Evolutionary conservation across 1,140 invertebrate species (phyloP).

Genomic region (Aphaenogaster ashmeadi): DNA sequence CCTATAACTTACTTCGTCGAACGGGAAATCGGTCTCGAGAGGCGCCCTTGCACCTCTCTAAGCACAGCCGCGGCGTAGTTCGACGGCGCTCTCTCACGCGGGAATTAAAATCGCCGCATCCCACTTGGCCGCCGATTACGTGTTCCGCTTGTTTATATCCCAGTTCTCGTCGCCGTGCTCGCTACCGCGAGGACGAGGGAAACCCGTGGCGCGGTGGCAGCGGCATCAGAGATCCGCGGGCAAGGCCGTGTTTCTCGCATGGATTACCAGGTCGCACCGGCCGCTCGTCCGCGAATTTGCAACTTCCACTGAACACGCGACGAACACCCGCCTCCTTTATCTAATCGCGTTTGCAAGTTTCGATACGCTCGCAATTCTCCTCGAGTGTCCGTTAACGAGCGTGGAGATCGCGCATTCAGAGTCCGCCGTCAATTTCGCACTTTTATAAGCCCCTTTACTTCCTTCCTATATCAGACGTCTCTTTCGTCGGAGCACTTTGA

Average conservation of each 20-base stretch:
- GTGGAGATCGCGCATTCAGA: neutral
- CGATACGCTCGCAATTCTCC: neutral
- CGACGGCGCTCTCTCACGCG: conserved; percentile 11
- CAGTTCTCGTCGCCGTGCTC: neutral
- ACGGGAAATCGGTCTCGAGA: conserved; percentile 20
- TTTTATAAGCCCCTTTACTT: neutral
- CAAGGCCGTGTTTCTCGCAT: conserved; percentile 38
- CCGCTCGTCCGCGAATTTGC: neutral
- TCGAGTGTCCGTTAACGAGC: neutral
- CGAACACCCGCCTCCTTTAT: neutral
- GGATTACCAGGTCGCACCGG: neutral
- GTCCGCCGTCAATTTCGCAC: neutral
- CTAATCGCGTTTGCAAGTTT: neutral
- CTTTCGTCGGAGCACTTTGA: neutral
- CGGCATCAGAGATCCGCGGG: conserved; percentile 35
- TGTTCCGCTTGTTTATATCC: conserved; percentile 18
- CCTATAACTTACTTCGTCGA: conserved; percentile 12
- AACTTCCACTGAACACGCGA: neutral
- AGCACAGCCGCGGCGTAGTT: conserved; percentile 26
- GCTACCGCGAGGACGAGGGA: conserved; percentile 13
- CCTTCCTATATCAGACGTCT: neutral
- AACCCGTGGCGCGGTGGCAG: neutral
- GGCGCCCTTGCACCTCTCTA: conserved; percentile 8
- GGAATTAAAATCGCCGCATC: conserved; percentile 48
- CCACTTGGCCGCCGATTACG: conserved; percentile 40